Evolutionary conservation across 2,888 invertebrate species (phyloP).

Genomic region (Molanna angustata): DNA sequence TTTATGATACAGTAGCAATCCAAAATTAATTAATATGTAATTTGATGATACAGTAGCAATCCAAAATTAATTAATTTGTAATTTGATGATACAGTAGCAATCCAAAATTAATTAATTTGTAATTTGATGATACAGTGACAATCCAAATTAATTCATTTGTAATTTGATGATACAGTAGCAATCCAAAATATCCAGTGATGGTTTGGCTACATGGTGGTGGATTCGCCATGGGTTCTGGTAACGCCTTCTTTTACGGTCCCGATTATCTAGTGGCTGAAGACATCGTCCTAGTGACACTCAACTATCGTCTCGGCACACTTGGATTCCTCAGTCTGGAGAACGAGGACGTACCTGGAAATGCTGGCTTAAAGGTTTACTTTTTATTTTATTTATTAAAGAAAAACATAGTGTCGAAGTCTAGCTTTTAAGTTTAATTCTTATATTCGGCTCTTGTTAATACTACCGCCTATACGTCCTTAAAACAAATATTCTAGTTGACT

Average conservation of each 20-base stretch:
- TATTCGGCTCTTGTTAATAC: too few relatives aligned
- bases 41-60: too few relatives aligned
- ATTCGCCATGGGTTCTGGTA: constrained; percentile 61
- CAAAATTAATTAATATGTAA: too few relatives aligned
- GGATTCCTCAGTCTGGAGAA: constrained; percentile 64
- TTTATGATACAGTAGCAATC: too few relatives aligned
- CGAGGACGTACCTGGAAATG: constrained; percentile 62
- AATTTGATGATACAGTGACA: neutral
- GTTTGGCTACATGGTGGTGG: constrained; percentile 67
- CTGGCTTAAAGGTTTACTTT: constrained; percentile 64
- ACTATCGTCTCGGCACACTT: constrained; percentile 60
- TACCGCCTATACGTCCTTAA: too few relatives aligned
- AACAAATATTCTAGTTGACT: too few relatives aligned
- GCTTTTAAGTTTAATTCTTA: too few relatives aligned
- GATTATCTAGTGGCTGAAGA: constrained; percentile 60
- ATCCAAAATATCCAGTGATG: constrained; percentile 60
- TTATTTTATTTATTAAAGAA: too few relatives aligned
- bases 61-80: too few relatives aligned
- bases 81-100: too few relatives aligned
- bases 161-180: constrained; percentile 40
- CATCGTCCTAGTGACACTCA: constrained; percentile 62
- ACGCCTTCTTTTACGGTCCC: constrained; percentile 61
- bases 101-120: neutral
- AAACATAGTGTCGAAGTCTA: too few relatives aligned
- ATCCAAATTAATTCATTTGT: neutral